A percentile compares a stretch with the other conserved stretches of the same genome.
Evolutionary conservation across 2,113 vertebrate species (phyloP).

Genomic region (Tupaia tana): DNA sequence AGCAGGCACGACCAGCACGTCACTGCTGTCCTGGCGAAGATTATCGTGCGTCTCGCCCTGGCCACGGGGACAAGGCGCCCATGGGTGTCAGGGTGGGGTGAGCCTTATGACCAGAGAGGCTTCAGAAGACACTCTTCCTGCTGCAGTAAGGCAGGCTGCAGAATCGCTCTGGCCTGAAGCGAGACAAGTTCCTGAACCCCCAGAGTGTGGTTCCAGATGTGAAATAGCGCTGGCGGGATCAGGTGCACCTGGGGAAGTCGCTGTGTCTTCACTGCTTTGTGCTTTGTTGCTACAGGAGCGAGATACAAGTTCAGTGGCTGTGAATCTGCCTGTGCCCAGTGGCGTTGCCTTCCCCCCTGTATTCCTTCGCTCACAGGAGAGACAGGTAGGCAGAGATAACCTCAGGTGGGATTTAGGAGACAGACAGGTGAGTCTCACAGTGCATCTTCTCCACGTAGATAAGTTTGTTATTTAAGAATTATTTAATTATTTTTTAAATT

Average conservation of each 20-base stretch:
- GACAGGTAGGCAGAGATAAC: conserved; percentile 86
- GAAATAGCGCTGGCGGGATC: not conserved
- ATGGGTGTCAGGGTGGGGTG: not conserved
- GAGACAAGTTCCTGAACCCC: not conserved
- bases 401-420: not conserved
- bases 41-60: conserved; percentile 89
- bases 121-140: too few species aligned
- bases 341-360: conserved; percentile 93
- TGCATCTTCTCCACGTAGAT: not conserved
- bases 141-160: conserved; percentile 2
- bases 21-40: conserved; percentile 94
- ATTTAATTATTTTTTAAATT: too few species aligned
- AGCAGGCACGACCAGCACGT: conserved; percentile 93
- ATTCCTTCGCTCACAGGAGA: conserved; percentile 91
- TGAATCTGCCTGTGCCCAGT: conserved; percentile 91
- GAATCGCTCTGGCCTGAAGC: not conserved
- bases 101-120: not conserved
- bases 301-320: conserved; percentile 90
- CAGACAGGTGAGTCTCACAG: not conserved
- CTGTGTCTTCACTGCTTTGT: not conserved
- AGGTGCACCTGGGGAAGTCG: not conserved
- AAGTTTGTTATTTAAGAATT: too few species aligned
- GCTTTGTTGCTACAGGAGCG: conserved; percentile 89
- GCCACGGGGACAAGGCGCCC: not conserved
- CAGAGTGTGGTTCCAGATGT: not conserved